Evolutionary conservation across 64 coral and sea anemone genomes (phyloP).

Genomic region (Exaiptasia diaphana): DNA sequence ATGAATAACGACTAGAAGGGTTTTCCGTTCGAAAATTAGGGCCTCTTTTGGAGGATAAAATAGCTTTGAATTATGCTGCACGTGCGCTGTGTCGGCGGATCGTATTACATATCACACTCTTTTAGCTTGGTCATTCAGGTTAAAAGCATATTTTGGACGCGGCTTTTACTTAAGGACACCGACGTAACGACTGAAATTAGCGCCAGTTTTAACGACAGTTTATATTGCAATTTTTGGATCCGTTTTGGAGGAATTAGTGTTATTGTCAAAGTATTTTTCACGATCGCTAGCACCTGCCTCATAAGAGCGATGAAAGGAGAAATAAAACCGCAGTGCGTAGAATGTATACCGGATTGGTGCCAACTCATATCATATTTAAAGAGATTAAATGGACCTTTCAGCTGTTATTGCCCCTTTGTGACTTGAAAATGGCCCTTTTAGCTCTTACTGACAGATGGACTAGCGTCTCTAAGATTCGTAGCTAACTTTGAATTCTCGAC

Average conservation of each 20-base stretch:
- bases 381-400: conserved; percentile 18
- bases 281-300: background rate
- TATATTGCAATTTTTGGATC: background rate
- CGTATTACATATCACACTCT: conserved; percentile 5
- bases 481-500: too few species aligned
- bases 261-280: conserved; percentile 1
- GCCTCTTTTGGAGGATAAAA: conserved; percentile 12
- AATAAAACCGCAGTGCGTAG: conserved; percentile 2
- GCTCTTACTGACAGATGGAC: conserved; percentile 1
- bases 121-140: background rate
- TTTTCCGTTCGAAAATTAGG: conserved; percentile 20
- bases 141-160: conserved; percentile 4
- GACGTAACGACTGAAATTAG: background rate
- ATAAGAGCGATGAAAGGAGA: conserved; percentile 3
- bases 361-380: conserved; percentile 2
- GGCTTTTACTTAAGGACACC: background rate
- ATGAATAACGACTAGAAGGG: background rate
- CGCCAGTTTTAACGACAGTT: background rate
- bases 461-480: conserved; percentile 10
- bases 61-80: conserved; percentile 1
- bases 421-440: conserved; percentile 11
- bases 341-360: background rate
- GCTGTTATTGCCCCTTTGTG: conserved; percentile 8
- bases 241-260: background rate
- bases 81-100: background rate